Evolutionary conservation across 1,140 invertebrate genomes (phyloP).

Genomic region (Delia radicum): DNA sequence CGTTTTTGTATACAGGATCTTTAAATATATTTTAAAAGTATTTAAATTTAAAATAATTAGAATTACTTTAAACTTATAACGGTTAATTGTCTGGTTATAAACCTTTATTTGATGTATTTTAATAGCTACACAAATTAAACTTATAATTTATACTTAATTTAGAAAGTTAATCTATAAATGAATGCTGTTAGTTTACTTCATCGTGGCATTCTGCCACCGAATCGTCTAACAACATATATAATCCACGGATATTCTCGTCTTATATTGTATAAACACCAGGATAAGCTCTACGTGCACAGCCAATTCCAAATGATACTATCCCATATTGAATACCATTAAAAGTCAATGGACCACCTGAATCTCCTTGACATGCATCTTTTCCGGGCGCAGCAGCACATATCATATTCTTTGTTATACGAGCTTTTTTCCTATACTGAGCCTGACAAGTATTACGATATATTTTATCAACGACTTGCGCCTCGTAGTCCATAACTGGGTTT

Average conservation of each 20-base stretch:
- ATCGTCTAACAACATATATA: neutral
- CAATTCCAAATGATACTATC: slow-evolving; percentile 67
- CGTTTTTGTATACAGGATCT: too few species aligned
- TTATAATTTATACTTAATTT: too few species aligned
- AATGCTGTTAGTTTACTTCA: neutral
- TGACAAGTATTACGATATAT: neutral
- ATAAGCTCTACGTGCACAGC: slow-evolving; percentile 62
- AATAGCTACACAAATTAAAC: too few species aligned
- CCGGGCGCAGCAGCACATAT: slow-evolving; percentile 43
- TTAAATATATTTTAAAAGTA: too few species aligned
- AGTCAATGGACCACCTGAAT: slow-evolving; percentile 81
- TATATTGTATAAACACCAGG: slow-evolving; percentile 71
- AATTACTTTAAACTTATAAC: too few species aligned
- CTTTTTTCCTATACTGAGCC: neutral
- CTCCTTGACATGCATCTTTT: slow-evolving; percentile 80
- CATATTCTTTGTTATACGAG: neutral
- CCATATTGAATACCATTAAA: slow-evolving; percentile 58
- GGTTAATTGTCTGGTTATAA: too few species aligned
- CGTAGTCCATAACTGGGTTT: neutral
- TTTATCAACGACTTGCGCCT: neutral
- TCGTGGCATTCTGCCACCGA: neutral
- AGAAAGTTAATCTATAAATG: too few species aligned
- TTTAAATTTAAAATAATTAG: too few species aligned
- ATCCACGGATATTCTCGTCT: neutral
- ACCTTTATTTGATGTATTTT: too few species aligned